Evolutionary conservation across 64 coral and sea anemone species (phyloP).

Genomic region (Acropora tenuis): DNA sequence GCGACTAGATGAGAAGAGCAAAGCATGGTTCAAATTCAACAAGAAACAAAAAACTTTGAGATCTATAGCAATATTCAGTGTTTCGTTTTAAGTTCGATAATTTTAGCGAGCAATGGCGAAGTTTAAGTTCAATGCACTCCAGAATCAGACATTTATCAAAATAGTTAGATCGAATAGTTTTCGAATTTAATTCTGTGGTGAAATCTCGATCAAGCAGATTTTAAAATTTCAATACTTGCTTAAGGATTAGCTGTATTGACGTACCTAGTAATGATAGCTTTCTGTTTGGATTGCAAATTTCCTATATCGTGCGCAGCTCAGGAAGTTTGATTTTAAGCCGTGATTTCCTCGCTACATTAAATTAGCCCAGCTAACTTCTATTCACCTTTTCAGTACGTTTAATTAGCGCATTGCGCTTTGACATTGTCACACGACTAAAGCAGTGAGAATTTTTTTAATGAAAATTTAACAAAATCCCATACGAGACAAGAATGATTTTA

Average conservation of each 20-base stretch:
- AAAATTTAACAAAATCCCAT: neutral
- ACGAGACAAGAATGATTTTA: neutral
- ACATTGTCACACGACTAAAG: neutral
- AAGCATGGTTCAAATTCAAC: too few species aligned
- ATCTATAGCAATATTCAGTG: neutral
- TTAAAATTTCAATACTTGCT: conserved; percentile 1
- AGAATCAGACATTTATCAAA: neutral
- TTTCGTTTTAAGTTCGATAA: neutral
- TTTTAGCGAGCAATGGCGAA: neutral
- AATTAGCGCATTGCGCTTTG: conserved; percentile 16
- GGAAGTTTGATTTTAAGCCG: conserved; percentile 27
- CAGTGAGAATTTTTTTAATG: neutral
- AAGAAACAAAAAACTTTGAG: neutral
- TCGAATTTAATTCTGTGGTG: too few species aligned
- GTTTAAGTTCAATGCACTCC: too few species aligned
- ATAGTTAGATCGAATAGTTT: neutral
- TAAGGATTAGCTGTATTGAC: conserved; percentile 46
- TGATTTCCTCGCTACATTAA: conserved; percentile 48
- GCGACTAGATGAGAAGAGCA: too few species aligned
- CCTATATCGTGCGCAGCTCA: conserved; percentile 12
- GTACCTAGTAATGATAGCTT: conserved; percentile 18
- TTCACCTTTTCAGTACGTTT: conserved; percentile 18
- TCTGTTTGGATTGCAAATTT: conserved; percentile 46
- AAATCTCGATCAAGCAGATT: neutral
- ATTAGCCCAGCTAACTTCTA: conserved; percentile 16